Conservation (phyloP, 2,113 vertebrate species). For the Galbula dea region DNA sequence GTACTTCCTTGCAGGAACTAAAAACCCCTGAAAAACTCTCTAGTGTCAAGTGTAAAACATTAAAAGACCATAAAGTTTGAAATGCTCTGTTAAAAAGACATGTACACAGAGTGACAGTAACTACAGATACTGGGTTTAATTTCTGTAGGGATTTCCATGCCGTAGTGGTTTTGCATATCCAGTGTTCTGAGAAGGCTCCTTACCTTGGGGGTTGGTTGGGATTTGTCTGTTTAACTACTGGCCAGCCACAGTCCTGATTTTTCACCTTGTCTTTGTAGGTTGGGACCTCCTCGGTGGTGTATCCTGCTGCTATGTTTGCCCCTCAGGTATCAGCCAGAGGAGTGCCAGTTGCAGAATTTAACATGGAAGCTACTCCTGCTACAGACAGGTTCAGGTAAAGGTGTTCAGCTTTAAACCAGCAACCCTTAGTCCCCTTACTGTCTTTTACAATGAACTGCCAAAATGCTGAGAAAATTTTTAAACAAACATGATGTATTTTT, state of each 20-base stretch:
- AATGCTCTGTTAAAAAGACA: background rate
- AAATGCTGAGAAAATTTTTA: fast-evolving
- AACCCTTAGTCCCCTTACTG: background rate
- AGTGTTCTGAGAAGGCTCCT: background rate
- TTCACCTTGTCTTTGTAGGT: conserved; percentile 71
- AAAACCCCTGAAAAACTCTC: background rate
- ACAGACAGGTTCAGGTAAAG: conserved; percentile 84
- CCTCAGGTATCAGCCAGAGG: conserved; percentile 90
- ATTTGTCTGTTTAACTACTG: background rate
- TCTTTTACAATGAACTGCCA: fast-evolving
- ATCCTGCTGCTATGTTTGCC: conserved; percentile 94
- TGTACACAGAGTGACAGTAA: background rate
- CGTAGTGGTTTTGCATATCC: background rate
- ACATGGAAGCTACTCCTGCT: conserved; percentile 82
- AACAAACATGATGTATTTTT: background rate
- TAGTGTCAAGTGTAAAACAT: background rate
- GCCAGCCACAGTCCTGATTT: fast-evolving
- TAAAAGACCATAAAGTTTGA: background rate
- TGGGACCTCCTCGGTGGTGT: conserved; percentile 93
- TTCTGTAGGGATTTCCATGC: background rate
- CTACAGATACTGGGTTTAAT: fast-evolving
- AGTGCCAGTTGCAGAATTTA: conserved; percentile 93
- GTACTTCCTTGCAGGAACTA: background rate
- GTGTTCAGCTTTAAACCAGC: background rate
- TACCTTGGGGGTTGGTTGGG: background rate